Evolutionary conservation across 2,113 vertebrate genomes (phyloP).

Genomic region (Brachypteracias leptosomus): DNA sequence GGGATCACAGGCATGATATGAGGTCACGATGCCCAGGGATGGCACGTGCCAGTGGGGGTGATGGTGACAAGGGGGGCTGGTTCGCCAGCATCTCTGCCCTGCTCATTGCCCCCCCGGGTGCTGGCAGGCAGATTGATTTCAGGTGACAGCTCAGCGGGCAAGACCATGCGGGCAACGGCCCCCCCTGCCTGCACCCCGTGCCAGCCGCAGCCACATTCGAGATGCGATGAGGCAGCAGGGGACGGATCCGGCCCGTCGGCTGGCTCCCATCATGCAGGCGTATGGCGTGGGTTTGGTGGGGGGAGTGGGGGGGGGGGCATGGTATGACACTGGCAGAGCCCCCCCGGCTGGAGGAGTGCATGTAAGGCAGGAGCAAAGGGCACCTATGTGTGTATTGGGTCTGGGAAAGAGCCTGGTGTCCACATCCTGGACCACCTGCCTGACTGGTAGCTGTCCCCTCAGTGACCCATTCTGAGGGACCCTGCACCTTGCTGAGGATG

Average conservation of each 20-base stretch:
- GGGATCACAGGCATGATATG: neutral
- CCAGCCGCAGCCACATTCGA: conserved; percentile 41
- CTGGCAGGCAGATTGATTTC: conserved; percentile 47
- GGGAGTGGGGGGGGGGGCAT: neutral
- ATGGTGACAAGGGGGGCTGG: neutral
- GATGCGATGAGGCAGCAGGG: conserved; percentile 42
- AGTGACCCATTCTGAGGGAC: neutral
- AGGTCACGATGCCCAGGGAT: neutral
- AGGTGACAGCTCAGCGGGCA: conserved; percentile 46
- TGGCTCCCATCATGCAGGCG: neutral
- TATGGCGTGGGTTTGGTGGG: neutral
- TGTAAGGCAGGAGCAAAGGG: fast-evolving
- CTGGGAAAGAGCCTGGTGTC: neutral
- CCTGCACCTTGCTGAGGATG: neutral
- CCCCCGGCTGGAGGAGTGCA: fast-evolving
- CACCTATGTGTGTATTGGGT: fast-evolving
- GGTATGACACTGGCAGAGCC: neutral
- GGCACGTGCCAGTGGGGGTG: neutral
- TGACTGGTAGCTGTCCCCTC: neutral
- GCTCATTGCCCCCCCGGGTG: neutral
- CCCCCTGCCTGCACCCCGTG: neutral
- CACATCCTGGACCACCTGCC: fast-evolving
- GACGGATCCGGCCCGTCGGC: neutral
- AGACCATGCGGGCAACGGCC: conserved; percentile 1
- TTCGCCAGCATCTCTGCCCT: neutral